Evolutionary conservation across 2,888 invertebrate genomes (phyloP).

Genomic region (Hemicrepidius hirtus): DNA sequence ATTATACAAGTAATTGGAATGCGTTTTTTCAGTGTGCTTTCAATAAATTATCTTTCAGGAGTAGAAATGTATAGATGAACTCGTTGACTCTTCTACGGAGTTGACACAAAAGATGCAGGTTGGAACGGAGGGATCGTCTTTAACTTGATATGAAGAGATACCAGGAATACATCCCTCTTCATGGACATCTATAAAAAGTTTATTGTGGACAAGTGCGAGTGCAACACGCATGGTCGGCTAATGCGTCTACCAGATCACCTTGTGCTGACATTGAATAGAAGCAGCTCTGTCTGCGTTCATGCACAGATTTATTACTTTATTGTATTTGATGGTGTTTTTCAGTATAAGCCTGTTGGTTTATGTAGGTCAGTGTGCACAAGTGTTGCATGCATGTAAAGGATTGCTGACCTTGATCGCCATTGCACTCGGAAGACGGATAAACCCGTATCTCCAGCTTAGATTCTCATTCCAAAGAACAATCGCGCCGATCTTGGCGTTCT

Average conservation of each 20-base stretch:
- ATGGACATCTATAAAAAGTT: slow-evolving; percentile 34
- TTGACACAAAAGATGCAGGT: too few relatives aligned
- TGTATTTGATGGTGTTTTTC: slow-evolving; percentile 66
- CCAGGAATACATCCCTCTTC: slow-evolving; percentile 19
- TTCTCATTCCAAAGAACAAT: slow-evolving; percentile 9
- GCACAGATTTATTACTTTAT: slow-evolving; percentile 65
- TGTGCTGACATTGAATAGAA: slow-evolving; percentile 69
- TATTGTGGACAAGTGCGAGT: slow-evolving; percentile 47
- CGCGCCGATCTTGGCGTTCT: not conserved
- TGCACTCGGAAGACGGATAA: slow-evolving; percentile 61
- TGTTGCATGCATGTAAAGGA: slow-evolving; percentile 62
- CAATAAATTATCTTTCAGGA: too few relatives aligned
- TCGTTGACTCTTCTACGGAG: too few relatives aligned
- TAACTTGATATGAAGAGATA: slow-evolving; percentile 21
- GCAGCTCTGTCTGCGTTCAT: slow-evolving; percentile 65
- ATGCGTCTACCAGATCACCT: slow-evolving; percentile 68
- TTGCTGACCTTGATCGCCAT: slow-evolving; percentile 65
- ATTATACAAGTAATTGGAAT: too few relatives aligned
- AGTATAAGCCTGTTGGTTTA: slow-evolving; percentile 64
- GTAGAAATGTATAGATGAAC: too few relatives aligned
- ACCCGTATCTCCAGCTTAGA: slow-evolving; percentile 34
- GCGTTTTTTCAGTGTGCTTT: too few relatives aligned
- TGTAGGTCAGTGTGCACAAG: slow-evolving; percentile 67
- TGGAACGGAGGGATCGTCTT: not conserved
- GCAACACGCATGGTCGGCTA: slow-evolving; percentile 57